Evolutionary conservation across 2,888 invertebrate species (phyloP).

Genomic region (Rhamnusium bicolor): DNA sequence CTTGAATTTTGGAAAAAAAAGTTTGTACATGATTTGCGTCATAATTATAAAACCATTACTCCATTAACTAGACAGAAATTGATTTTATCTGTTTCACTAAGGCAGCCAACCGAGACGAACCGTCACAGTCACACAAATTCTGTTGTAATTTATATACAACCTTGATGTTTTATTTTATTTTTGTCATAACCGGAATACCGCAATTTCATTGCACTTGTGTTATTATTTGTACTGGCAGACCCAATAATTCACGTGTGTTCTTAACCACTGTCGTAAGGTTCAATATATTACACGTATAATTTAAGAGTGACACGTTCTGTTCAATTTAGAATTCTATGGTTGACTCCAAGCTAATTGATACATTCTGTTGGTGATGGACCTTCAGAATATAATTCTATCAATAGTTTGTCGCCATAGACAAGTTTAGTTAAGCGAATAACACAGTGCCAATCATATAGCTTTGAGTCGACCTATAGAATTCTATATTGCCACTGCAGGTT

Average conservation of each 20-base stretch:
- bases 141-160: constrained; percentile 51
- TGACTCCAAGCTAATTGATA: too few relatives aligned
- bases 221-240: constrained; percentile 8
- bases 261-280: too few relatives aligned
- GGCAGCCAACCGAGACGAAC: constrained; percentile 35
- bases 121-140: constrained; percentile 54
- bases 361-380: too few relatives aligned
- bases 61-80: constrained; percentile 42
- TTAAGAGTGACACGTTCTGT: too few relatives aligned
- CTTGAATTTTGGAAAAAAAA: constrained; percentile 20
- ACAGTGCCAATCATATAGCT: too few relatives aligned
- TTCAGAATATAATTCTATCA: too few relatives aligned
- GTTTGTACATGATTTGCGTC: constrained; percentile 37
- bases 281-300: too few relatives aligned
- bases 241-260: neutral
- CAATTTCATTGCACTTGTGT: constrained; percentile 38
- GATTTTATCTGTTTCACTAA: constrained; percentile 48
- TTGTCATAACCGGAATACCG: constrained; percentile 47
- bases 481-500: too few relatives aligned
- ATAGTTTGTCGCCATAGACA: too few relatives aligned
- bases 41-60: constrained; percentile 47
- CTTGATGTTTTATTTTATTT: constrained; percentile 46
- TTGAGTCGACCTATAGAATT: too few relatives aligned
- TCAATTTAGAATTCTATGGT: too few relatives aligned
- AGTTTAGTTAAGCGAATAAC: too few relatives aligned